Conservation (phyloP, 2,797 vertebrate genomes). For the Aphelocoma californica region DNA sequence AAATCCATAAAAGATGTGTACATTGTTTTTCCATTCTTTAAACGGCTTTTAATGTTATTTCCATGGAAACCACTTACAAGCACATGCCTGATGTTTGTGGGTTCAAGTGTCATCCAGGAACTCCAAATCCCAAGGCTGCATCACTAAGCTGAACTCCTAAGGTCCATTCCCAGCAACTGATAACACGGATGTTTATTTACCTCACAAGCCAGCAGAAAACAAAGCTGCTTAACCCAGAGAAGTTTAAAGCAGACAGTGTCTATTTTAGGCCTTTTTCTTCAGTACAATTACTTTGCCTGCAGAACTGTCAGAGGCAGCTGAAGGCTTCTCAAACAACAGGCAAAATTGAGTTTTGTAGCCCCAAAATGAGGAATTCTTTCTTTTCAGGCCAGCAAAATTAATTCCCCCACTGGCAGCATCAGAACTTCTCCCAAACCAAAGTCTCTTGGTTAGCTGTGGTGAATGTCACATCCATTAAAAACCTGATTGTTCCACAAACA, state of each 20-base stretch:
- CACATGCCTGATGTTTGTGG: neutral
- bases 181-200: neutral
- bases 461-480: neutral
- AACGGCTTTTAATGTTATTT: slow-evolving; percentile 3
- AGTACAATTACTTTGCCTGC: neutral
- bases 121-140: neutral
- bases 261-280: neutral
- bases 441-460: neutral
- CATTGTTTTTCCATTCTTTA: neutral
- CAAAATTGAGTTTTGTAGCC: neutral
- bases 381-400: neutral
- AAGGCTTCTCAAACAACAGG: neutral
- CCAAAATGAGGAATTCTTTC: neutral
- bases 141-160: neutral
- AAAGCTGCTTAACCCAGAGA: neutral
- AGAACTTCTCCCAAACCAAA: neutral
- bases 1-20: neutral
- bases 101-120: neutral
- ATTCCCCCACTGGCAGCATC: neutral
- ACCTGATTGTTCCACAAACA: neutral
- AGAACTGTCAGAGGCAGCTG: neutral
- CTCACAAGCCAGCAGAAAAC: neutral
- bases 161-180: neutral
- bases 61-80: slow-evolving; percentile 30
- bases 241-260: neutral